These are phyloP conservation scores for Lingula anatina DNA, from an alignment of 2,888 invertebrate species.

Conservation along the genomic window DNA sequence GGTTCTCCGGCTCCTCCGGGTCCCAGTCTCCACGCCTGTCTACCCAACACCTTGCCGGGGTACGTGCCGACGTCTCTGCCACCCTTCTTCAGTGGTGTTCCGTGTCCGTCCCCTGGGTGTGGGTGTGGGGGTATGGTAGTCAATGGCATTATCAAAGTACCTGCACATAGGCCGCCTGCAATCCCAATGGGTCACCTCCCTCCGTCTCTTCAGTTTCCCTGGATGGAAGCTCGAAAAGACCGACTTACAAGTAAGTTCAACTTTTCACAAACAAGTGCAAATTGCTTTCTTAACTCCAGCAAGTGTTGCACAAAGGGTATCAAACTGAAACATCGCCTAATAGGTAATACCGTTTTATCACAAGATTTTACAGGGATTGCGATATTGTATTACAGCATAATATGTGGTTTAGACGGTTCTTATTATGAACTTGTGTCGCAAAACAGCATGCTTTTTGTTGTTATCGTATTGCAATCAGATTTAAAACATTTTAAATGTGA, in stretches of 20 bases:
- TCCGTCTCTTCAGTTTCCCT: constrained; percentile 20
- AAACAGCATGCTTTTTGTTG: no score
- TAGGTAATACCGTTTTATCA: no score
- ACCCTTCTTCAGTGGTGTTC: no score
- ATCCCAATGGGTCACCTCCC: not conserved
- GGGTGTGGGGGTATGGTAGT: no score
- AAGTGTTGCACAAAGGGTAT: not conserved
- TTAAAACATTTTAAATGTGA: no score
- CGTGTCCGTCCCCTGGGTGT: no score
- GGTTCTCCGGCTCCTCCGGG: not conserved
- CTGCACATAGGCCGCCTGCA: constrained; percentile 20
- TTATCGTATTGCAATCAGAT: no score
- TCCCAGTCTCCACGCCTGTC: not conserved
- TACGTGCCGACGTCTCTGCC: not conserved
- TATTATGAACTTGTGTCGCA: no score
- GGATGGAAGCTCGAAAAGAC: constrained; percentile 44
- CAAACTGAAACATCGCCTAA: no score
- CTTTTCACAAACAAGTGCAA: not conserved
- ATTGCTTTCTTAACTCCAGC: not conserved
- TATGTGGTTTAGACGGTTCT: no score
- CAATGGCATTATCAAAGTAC: constrained; percentile 23
- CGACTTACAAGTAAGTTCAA: constrained; percentile 36
- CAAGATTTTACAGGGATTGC: no score
- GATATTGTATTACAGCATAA: no score
- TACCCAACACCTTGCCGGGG: not conserved